Evolutionary conservation across 2,797 vertebrate genomes (phyloP), one percentile per base, ranked within the genome.

Genomic region (Anguilla anguilla): DNA sequence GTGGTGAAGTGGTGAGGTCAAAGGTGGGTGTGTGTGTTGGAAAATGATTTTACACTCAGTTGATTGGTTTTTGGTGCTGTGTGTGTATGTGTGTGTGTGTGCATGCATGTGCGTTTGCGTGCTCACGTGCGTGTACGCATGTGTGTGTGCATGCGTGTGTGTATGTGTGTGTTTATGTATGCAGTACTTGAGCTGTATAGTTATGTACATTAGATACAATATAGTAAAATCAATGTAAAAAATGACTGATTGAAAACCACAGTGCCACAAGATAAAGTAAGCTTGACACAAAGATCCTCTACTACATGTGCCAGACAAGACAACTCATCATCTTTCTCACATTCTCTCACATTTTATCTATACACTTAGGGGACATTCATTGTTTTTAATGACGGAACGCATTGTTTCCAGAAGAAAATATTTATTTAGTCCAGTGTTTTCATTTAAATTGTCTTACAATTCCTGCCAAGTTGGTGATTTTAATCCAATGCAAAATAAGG

Each of bases 391-490:
- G 79, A 51, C 9, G 43, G 35, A 79, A 46, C 17, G 17, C 35
- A 39, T 51, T n/a, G 10, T 82, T 51, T 25, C 7, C 22, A 82
- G 43, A 82, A 82, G 79, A n/a, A 82, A 82, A 82, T 49, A 51
- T 49, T 82, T 49, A 49, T 82, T 82, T 77, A 82, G 25, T 53
- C 28, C 6, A n/a, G 64, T 85, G 3, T 31, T 51, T 51, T 55
- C 61, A 64, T 67, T 49, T 67, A 67, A 85, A 51, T 77, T 85
- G 67, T 43, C 83, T 85, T 74, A 7, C 49, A 72, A 87, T 74
- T 9, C 72, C 87, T 87, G 82, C 87, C 87, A 84, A 72, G 87
- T n/a, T 83, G 49, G 6, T 53, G 81, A 25, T 84, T 57, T 55
- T 59, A 57, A 55, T 25, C 49, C 7, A 28, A 13, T 88, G 35